These are phyloP conservation scores for Eupristina koningsbergeri DNA, from an alignment of 1,140 invertebrate genomes.

Conservation along the genomic window DNA sequence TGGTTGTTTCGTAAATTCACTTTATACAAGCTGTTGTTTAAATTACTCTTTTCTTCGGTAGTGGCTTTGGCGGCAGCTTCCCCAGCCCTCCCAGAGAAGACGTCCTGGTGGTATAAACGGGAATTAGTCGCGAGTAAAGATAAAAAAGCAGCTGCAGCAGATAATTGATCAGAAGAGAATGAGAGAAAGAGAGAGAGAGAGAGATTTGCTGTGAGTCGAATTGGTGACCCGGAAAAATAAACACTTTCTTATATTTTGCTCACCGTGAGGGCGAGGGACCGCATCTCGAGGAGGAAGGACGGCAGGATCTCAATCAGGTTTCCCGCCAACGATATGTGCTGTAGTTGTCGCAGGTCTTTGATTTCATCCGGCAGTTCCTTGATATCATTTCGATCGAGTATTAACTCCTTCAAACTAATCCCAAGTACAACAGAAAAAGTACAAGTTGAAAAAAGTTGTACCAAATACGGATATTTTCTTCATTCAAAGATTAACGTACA, in stretches of 20 bases:
- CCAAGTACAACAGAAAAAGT: constrained; percentile 3
- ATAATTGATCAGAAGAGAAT: neutral
- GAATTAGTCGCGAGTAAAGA: neutral
- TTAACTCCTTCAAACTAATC: constrained; percentile 79
- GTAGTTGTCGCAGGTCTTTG: constrained; percentile 75
- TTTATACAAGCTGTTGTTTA: constrained; percentile 75
- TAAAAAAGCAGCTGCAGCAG: neutral
- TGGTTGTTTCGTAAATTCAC: constrained; percentile 84
- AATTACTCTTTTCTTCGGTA: constrained; percentile 67
- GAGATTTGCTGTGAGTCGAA: neutral
- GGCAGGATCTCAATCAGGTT: constrained; percentile 75
- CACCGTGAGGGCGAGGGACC: constrained; percentile 69
- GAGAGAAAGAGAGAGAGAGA: neutral
- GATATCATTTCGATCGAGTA: constrained; percentile 81
- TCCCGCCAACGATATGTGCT: constrained; percentile 76
- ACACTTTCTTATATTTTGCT: constrained; percentile 49
- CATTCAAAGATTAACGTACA: neutral
- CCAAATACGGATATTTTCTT: neutral
- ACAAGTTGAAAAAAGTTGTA: constrained; percentile 3
- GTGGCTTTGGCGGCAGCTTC: neutral
- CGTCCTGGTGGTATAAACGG: constrained; percentile 16
- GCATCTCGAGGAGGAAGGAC: constrained; percentile 73
- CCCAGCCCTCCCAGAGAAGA: neutral
- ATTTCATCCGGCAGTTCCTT: constrained; percentile 77
- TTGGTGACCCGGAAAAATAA: constrained; percentile 31